A percentile compares a stretch with the other conserved stretches of the same genome.
These are phyloP conservation scores for Chirona hameri DNA, from an alignment of 2,888 invertebrate genomes.

Conservation along the genomic window DNA sequence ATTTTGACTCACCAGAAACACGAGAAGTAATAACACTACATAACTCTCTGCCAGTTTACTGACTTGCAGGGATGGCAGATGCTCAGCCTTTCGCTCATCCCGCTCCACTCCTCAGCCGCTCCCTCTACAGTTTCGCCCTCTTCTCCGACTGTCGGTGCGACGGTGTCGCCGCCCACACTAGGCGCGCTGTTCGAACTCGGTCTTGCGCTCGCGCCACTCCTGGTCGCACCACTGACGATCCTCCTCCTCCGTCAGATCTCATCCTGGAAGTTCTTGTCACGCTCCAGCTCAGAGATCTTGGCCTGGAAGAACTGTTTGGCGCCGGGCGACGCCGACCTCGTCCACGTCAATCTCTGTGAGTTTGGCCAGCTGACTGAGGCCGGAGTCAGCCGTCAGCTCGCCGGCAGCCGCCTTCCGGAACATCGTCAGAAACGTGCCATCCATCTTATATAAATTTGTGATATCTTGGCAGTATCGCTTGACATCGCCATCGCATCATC, in stretches of 20 bases:
- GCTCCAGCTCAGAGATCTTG: slow-evolving; percentile 82
- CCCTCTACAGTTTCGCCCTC: neutral
- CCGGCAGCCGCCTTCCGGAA: slow-evolving; percentile 86
- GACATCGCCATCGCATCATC: too few species aligned
- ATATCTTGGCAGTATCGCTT: too few species aligned
- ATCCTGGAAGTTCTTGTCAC: slow-evolving; percentile 82
- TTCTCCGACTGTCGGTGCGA: neutral
- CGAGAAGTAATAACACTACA: too few species aligned
- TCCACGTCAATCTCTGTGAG: slow-evolving; percentile 89
- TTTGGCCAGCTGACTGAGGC: slow-evolving; percentile 76
- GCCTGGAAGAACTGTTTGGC: slow-evolving; percentile 95
- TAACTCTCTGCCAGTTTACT: too few species aligned
- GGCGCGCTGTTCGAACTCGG: slow-evolving; percentile 80
- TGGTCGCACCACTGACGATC: slow-evolving; percentile 78
- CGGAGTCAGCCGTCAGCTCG: slow-evolving; percentile 80
- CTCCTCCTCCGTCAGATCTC: slow-evolving; percentile 91
- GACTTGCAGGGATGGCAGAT: too few species aligned
- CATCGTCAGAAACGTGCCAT: slow-evolving; percentile 60
- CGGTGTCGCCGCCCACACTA: neutral
- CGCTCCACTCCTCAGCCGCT: too few species aligned
- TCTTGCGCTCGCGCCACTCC: slow-evolving; percentile 72
- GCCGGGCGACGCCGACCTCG: slow-evolving; percentile 84
- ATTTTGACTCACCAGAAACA: too few species aligned
- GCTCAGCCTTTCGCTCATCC: too few species aligned
- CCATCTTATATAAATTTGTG: too few species aligned